Percentiles rank a stretch among this genome's conserved stretches.
phyloP scores from a whole-genome alignment of 2,113 vertebrate species.

The Hirundichthys speculiger region DNA sequence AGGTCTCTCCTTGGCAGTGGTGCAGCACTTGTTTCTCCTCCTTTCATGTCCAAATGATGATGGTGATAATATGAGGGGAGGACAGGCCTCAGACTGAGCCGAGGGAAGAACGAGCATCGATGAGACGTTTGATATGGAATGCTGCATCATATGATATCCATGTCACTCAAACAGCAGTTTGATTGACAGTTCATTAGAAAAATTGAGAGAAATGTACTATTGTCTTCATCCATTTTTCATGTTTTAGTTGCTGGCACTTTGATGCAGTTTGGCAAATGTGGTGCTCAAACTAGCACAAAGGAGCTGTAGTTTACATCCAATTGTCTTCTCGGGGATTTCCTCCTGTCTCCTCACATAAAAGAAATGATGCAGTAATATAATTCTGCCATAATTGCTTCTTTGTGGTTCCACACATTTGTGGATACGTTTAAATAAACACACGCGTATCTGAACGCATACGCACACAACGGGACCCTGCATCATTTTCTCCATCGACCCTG shows the following conservation, averaged over 20 bases:
- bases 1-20: slow-evolving; percentile 70
- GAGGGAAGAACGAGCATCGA: slow-evolving; percentile 42
- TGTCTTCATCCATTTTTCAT: slow-evolving; percentile 62
- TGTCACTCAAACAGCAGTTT: slow-evolving; percentile 53
- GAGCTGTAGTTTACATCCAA: slow-evolving; percentile 17
- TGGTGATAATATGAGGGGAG: slow-evolving; percentile 67
- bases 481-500: slow-evolving; percentile 36
- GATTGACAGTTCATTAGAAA: slow-evolving; percentile 68
- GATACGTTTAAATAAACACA: neutral
- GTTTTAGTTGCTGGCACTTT: slow-evolving; percentile 57
- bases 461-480: slow-evolving; percentile 24
- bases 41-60: slow-evolving; percentile 73
- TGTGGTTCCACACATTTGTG: slow-evolving; percentile 18
- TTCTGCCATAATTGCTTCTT: slow-evolving; percentile 43
- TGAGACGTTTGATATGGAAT: slow-evolving; percentile 68
- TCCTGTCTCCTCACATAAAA: slow-evolving; percentile 16
- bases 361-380: slow-evolving; percentile 23
- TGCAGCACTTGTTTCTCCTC: slow-evolving; percentile 62
- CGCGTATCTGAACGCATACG: neutral
- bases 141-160: slow-evolving; percentile 67
- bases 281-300: slow-evolving; percentile 54
- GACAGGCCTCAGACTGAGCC: slow-evolving; percentile 60
- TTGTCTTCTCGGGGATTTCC: slow-evolving; percentile 14
- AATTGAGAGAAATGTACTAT: slow-evolving; percentile 54
- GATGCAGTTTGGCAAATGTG: slow-evolving; percentile 56